Base-by-base conservation (phyloP, 92 coral and sea anemone genomes). In the Phenganax marumi region DNA sequence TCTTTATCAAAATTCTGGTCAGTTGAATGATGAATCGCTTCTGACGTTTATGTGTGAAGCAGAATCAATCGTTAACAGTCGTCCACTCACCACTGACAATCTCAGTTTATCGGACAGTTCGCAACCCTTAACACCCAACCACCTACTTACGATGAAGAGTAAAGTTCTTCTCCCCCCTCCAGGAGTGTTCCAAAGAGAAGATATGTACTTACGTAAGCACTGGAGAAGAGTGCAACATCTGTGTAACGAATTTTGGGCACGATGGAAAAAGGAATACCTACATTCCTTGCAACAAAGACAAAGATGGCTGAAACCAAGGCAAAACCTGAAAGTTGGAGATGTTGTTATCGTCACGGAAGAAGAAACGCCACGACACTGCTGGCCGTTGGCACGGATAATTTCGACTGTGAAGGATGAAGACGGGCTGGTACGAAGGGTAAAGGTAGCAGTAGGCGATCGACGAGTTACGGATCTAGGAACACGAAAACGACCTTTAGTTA, bases 171-270 rank as follows among this genome's bases (percentile, higher is more conserved):
- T 85, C 10, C 88, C 88, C 12, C 88, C 86, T 8, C 86, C 89
- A 18, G 83, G 89, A 73, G 80, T 39, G 8, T 86, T 86, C 52
- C 52, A 72, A 48, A 53, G 17, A 26, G 85, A 70, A 0, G 89
- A 86, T 49, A 61, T 39, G 54, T 86, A 86, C 39, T 53, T 79
- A 10, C 82, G 63, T 10, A 74, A 80, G 24, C 82, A 83, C 68
- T 86, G 89, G 85, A 69, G 85, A 57, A 85, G 89, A 22, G 88
- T 86, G 51, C 89, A 86, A 62, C 85, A 50, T 50, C 76, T 65
- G 24, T 64, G 25, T 16, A 54, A 82, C 52, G 54, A 52, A 48
- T 82, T 82, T 71, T 82, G 86, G 86, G 33, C 8, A 47, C 49
- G 80, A 60, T 82, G 79, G 86, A 82, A 52, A 52, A 82, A 54